Conservation (phyloP, 2,797 vertebrate species). For the Malurus splendens region DNA sequence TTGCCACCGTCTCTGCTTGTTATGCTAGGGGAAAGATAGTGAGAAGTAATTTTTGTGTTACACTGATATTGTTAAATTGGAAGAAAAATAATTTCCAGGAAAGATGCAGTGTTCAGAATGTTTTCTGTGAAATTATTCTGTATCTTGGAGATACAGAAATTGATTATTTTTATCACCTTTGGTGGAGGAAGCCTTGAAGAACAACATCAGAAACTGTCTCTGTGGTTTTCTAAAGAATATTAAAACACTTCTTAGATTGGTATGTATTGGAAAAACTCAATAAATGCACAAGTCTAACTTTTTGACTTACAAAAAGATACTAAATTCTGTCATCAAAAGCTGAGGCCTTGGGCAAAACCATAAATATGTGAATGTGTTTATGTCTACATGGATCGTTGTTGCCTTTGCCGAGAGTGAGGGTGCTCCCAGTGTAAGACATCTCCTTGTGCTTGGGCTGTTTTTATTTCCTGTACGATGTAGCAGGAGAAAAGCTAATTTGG, state of each 20-base stretch:
- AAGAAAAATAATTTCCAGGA: not conserved
- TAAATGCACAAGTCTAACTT: not conserved
- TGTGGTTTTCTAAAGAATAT: not conserved
- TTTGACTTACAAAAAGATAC: not conserved
- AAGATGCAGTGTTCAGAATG: not conserved
- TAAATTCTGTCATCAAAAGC: not conserved
- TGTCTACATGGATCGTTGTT: not conserved
- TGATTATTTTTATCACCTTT: not conserved
- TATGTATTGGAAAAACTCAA: not conserved
- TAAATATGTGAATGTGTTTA: not conserved
- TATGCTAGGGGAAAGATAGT: not conserved
- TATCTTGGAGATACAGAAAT: not conserved
- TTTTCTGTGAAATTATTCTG: not conserved
- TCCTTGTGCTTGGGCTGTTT: not conserved
- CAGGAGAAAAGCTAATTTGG: not conserved
- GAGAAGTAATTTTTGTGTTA: not conserved
- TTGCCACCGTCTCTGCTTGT: not conserved
- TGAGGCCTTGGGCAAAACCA: not conserved
- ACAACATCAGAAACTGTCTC: not conserved
- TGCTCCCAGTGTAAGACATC: not conserved
- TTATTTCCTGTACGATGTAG: not conserved
- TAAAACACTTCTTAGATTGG: not conserved
- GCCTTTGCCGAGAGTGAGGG: not conserved
- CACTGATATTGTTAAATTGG: not conserved
- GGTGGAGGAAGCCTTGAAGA: not conserved